Base-by-base conservation (phyloP, 1,140 invertebrate species). In the Nomia melanderi region DNA sequence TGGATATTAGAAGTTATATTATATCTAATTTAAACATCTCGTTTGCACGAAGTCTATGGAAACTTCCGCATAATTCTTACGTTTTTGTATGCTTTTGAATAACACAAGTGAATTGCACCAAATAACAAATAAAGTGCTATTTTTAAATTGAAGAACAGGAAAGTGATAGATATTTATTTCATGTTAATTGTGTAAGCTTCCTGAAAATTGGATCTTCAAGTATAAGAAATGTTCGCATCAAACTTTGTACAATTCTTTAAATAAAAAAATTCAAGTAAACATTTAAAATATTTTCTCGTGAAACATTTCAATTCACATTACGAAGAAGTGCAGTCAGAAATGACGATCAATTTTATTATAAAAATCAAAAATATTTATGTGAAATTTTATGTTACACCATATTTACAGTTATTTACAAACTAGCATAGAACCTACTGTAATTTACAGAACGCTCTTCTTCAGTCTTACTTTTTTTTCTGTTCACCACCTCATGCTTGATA, bases 321-420 rank as follows among this genome's bases (percentile, higher is more conserved):
- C 53, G 33, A 60, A 59, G 27, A 31, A 66, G 23, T 25, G 27
- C 39, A 41, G 31, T 17, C 23, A 60, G 23, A 59, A 75, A 67
- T 59, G 65, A 76, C 4, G n/a, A 76, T 39, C 53, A 69, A 39
- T 36, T 47, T 64, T 64, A 29, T 87, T 88, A 88, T 86, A 89
- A 91, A 91, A 91, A 90, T 92, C 75, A 85, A 92, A 92, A 92
- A 92, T 91, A 91, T 88, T 89, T 91, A 89, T 91, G 88, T 87
- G 86, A 78, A 84, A 29, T 85, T 84, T 72, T 88, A 90, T 87
- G 71, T 82, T 90, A 88, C 86, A 89, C 23, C 54, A 78, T 90
- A 90, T 90, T 75, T 89, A 89, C 87, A 89, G 31, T 29, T 50
- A 9, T 79, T 57, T 81, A 67, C 57, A 69, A 62, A 54, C 54